phyloP scores from a whole-genome alignment of 1,140 invertebrate genomes.

The Sycobia sp. region DNA sequence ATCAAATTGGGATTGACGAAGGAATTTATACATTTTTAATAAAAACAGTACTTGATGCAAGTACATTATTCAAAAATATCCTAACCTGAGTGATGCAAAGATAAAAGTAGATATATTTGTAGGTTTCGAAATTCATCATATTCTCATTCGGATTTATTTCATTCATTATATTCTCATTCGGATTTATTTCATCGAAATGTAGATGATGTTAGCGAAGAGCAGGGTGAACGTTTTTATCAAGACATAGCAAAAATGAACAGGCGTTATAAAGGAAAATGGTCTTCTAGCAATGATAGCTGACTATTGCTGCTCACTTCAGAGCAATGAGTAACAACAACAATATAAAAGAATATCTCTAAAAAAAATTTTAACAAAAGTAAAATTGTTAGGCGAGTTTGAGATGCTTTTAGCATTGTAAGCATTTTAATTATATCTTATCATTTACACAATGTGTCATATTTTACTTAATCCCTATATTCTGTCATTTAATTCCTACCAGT shows the following conservation, averaged over 20 bases:
- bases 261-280: conserved; percentile 43
- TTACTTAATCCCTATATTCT: no score
- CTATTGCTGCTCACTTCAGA: no score
- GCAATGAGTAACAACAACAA: no score
- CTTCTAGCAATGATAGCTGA: conserved; percentile 41
- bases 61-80: conserved; percentile 46
- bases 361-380: no score
- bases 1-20: conserved; percentile 53
- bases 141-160: conserved; percentile 40
- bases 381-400: no score
- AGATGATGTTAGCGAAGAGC: conserved; percentile 45
- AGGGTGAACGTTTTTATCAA: conserved; percentile 52
- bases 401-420: no score
- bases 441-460: no score
- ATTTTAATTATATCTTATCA: no score
- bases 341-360: no score
- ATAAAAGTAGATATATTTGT: conserved; percentile 40
- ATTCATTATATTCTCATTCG: conserved; percentile 50
- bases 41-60: conserved; percentile 46
- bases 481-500: no score
- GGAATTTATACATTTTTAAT: conserved; percentile 47
- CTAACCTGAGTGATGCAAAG: no score
- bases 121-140: conserved; percentile 33
- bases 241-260: conserved; percentile 43
- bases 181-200: conserved; percentile 48